These are phyloP conservation scores for Oreortyx pictus DNA, from an alignment of 2,797 vertebrate genomes.

Conservation along the genomic window DNA sequence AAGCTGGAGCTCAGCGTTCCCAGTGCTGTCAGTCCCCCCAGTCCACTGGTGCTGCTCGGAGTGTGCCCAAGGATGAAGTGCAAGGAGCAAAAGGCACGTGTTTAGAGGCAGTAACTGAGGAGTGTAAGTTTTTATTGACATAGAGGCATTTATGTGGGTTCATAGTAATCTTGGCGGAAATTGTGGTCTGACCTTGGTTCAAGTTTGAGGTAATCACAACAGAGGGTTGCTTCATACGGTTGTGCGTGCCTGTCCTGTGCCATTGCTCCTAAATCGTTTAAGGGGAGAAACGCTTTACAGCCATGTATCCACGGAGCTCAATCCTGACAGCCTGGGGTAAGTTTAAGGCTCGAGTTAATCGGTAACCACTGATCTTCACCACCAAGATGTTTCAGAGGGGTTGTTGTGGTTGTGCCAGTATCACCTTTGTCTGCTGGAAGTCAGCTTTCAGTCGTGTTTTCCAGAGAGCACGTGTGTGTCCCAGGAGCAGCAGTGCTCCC, in stretches of 20 bases:
- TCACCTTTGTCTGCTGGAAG: too few species aligned
- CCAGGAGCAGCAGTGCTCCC: fast-evolving
- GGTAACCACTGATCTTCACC: background rate
- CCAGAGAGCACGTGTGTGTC: fast-evolving
- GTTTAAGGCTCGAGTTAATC: background rate
- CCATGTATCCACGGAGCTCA: fast-evolving
- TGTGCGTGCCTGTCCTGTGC: background rate
- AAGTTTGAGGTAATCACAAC: conserved; percentile 25
- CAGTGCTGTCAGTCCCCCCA: background rate
- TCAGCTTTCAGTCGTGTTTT: background rate
- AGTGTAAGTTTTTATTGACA: conserved; percentile 32
- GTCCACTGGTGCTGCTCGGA: background rate
- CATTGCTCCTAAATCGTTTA: background rate
- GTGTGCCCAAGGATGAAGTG: background rate
- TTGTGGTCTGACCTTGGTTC: conserved; percentile 27
- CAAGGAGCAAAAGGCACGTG: background rate
- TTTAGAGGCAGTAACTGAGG: background rate
- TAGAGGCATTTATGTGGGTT: conserved; percentile 44
- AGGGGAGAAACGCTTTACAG: too few species aligned
- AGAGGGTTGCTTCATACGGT: background rate
- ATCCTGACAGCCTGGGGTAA: background rate
- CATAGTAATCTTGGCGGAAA: background rate
- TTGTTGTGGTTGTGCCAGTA: fast-evolving
- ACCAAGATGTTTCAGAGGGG: background rate
- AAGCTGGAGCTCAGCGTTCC: background rate